These are phyloP conservation scores for Sycobia sp. DNA, from an alignment of 1,140 invertebrate genomes.

Conservation along the genomic window DNA sequence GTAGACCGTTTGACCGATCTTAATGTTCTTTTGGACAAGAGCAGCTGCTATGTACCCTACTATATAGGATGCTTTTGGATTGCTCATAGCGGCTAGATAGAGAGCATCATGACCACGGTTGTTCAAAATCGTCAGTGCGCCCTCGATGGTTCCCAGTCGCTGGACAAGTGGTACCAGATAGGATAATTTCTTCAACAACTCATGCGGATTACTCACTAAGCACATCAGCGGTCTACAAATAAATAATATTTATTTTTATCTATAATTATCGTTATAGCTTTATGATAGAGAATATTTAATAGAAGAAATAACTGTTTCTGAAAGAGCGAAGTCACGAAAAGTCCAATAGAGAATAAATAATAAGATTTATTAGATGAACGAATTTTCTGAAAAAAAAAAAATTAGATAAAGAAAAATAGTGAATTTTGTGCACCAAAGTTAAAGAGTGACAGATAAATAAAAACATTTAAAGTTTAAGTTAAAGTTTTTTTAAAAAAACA, in stretches of 20 bases:
- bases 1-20: slow-evolving; percentile 40
- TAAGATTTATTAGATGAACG: too few relatives aligned
- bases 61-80: slow-evolving; percentile 45
- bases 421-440: too few relatives aligned
- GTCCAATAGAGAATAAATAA: too few relatives aligned
- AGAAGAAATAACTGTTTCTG: neutral
- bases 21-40: slow-evolving; percentile 47
- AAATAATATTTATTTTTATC: neutral
- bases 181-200: slow-evolving; percentile 43
- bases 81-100: slow-evolving; percentile 50
- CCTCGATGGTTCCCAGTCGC: slow-evolving; percentile 39
- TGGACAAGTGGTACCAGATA: slow-evolving; percentile 50
- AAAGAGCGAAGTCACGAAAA: too few relatives aligned
- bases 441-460: too few relatives aligned
- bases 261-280: neutral
- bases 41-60: slow-evolving; percentile 49
- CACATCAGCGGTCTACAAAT: slow-evolving; percentile 45
- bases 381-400: too few relatives aligned
- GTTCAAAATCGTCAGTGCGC: slow-evolving; percentile 42
- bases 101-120: slow-evolving; percentile 49
- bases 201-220: slow-evolving; percentile 43
- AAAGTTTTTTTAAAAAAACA: neutral
- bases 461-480: neutral
- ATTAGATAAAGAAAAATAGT: too few relatives aligned
- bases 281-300: neutral